A percentile compares a stretch with the other conserved stretches of the same genome.
phyloP scores from a whole-genome alignment of 1,140 invertebrate species.

The Andricus grossulariae region DNA sequence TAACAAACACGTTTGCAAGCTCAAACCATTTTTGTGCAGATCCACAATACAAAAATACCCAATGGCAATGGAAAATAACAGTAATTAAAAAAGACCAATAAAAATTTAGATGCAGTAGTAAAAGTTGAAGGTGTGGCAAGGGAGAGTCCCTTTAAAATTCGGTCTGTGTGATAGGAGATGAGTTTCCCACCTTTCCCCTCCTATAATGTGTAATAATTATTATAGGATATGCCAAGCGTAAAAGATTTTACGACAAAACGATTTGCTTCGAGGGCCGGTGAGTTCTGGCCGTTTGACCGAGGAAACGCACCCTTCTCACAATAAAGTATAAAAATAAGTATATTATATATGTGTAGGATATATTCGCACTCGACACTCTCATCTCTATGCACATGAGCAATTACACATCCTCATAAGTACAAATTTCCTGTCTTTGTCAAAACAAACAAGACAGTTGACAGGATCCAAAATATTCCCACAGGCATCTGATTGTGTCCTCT shows the following conservation, averaged over 20 bases:
- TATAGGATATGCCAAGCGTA: constrained; percentile 3
- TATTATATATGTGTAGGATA: neutral
- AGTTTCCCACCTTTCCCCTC: neutral
- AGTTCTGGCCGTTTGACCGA: constrained; percentile 22
- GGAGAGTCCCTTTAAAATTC: neutral
- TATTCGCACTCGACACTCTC: neutral
- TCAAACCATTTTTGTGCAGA: no score
- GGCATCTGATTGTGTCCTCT: neutral
- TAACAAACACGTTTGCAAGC: no score
- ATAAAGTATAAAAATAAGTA: neutral
- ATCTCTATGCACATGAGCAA: neutral
- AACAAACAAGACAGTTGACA: constrained; percentile 17
- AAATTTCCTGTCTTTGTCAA: constrained; percentile 29
- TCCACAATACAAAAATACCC: no score
- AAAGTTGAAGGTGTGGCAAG: neutral
- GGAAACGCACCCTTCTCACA: constrained; percentile 19
- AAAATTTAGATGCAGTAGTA: neutral
- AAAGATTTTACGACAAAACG: constrained; percentile 29
- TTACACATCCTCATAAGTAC: constrained; percentile 29
- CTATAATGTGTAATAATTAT: neutral
- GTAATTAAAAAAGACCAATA: constrained; percentile 5
- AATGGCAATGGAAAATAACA: no score
- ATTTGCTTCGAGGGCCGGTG: neutral
- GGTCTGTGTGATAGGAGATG: neutral
- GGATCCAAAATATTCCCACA: constrained; percentile 2